A percentile compares a stretch with the other conserved stretches of the same genome.
Evolutionary conservation across 2,888 invertebrate genomes (phyloP).

Genomic region (Melieria omissa): DNA sequence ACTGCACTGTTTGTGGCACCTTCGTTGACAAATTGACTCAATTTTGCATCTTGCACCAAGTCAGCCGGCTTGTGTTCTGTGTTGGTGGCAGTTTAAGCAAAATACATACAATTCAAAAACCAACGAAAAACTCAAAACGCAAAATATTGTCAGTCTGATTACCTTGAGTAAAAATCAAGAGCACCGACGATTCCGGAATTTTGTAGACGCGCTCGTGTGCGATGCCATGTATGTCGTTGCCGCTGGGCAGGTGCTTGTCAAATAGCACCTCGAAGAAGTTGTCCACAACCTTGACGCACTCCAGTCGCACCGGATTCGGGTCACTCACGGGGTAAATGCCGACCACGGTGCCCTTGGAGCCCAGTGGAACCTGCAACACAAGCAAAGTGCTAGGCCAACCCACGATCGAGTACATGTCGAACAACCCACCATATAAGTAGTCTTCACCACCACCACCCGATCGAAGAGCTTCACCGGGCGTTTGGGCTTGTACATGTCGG

Average conservation of each 20-base stretch:
- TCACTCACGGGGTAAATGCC: constrained; percentile 70
- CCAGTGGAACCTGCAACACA: constrained; percentile 73
- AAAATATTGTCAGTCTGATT: background rate
- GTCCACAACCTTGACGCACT: constrained; percentile 70
- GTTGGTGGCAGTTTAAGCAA: background rate
- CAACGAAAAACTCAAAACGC: background rate
- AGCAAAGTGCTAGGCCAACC: background rate
- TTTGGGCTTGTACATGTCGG: constrained; percentile 59
- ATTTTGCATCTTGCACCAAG: constrained; percentile 13
- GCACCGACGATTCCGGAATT: constrained; percentile 67
- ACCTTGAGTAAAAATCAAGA: constrained; percentile 54
- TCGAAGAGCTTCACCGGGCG: constrained; percentile 73
- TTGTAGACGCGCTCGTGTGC: constrained; percentile 64
- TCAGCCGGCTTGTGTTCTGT: constrained; percentile 26
- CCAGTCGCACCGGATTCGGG: constrained; percentile 67
- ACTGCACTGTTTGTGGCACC: background rate
- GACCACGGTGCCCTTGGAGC: constrained; percentile 86
- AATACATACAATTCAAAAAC: background rate
- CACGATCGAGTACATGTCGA: background rate
- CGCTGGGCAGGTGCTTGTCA: constrained; percentile 80
- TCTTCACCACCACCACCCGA: constrained; percentile 82
- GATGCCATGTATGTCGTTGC: constrained; percentile 59
- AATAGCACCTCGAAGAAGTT: constrained; percentile 83
- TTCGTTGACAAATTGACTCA: constrained; percentile 17
- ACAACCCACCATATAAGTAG: constrained; percentile 72